A percentile compares a stretch with the other conserved stretches of the same genome.
Evolutionary conservation across 1,140 invertebrate genomes (phyloP).

Genomic region (Scaptomyza montana): DNA sequence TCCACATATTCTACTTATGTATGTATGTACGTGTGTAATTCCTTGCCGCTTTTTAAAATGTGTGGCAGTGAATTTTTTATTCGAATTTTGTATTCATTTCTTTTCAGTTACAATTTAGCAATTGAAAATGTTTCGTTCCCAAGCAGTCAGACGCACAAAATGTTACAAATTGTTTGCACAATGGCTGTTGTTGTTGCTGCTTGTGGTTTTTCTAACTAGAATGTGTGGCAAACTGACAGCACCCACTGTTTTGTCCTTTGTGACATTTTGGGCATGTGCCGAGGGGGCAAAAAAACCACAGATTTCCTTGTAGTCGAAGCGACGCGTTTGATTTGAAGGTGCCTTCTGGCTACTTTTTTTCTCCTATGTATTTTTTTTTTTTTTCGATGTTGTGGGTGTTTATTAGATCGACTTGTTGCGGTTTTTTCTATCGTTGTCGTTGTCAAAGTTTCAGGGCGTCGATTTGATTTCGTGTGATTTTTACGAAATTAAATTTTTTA

Average conservation of each 20-base stretch:
- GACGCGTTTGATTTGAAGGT: constrained; percentile 64
- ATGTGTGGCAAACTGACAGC: constrained; percentile 5
- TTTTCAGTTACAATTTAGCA: constrained; percentile 49
- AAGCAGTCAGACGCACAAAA: constrained; percentile 43
- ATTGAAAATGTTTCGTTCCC: constrained; percentile 63
- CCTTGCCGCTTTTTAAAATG: constrained; percentile 15
- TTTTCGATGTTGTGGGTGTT: constrained; percentile 42
- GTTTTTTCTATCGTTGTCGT: constrained; percentile 16
- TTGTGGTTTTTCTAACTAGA: constrained; percentile 48
- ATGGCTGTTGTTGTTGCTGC: constrained; percentile 32
- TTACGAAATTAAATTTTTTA: constrained; percentile 62
- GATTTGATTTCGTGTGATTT: constrained; percentile 63
- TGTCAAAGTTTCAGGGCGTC: constrained; percentile 39
- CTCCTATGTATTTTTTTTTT: too few relatives aligned
- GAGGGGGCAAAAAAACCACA: constrained; percentile 40
- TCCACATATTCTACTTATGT: constrained; percentile 8
- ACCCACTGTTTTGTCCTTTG: constrained; percentile 38
- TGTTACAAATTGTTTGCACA: constrained; percentile 50
- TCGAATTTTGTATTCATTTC: constrained; percentile 27
- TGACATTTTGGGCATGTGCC: constrained; percentile 25
- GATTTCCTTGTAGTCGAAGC: constrained; percentile 29
- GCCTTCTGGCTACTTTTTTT: constrained; percentile 57
- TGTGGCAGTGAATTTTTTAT: neutral
- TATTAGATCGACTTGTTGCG: constrained; percentile 74
- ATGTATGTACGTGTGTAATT: neutral